A percentile compares a stretch with the other conserved stretches of the same genome.
Conservation (phyloP, 2,797 vertebrate genomes). For the Microchirus variegatus region DNA sequence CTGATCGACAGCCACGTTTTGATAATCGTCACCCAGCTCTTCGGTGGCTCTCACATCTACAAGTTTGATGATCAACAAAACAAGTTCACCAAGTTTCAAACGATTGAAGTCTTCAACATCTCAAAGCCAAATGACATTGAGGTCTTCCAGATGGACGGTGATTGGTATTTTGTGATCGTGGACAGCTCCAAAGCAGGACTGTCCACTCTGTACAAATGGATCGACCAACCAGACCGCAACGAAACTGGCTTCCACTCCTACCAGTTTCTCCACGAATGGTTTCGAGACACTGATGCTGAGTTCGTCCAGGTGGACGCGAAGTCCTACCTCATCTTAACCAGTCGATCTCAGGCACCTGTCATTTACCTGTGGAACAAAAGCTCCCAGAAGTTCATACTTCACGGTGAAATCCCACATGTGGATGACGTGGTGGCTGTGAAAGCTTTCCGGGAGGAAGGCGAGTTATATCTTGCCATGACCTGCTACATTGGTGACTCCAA, state of each 20-base stretch:
- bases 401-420: conserved; percentile 89
- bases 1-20: conserved; percentile 91
- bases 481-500: conserved; percentile 98
- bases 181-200: conserved; percentile 97
- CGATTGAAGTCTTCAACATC: conserved; percentile 94
- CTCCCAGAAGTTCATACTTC: conserved; percentile 89
- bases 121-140: conserved; percentile 98
- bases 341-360: conserved; percentile 91
- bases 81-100: conserved; percentile 96
- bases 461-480: conserved; percentile 89
- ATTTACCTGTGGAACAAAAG: conserved; percentile 95
- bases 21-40: conserved; percentile 95
- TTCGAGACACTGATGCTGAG: conserved; percentile 94
- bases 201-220: conserved; percentile 96
- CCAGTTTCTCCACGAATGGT: conserved; percentile 97
- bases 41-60: conserved; percentile 95
- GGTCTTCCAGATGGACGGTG: conserved; percentile 90
- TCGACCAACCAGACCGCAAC: conserved; percentile 74
- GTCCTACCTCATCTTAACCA: conserved; percentile 89
- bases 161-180: conserved; percentile 94
- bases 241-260: conserved; percentile 94
- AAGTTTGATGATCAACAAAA: conserved; percentile 94
- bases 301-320: conserved; percentile 90
- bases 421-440: conserved; percentile 94
- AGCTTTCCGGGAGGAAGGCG: conserved; percentile 86